These are phyloP conservation scores for Eucriotettix oculatus DNA, from an alignment of 2,888 invertebrate species.

Conservation along the genomic window DNA sequence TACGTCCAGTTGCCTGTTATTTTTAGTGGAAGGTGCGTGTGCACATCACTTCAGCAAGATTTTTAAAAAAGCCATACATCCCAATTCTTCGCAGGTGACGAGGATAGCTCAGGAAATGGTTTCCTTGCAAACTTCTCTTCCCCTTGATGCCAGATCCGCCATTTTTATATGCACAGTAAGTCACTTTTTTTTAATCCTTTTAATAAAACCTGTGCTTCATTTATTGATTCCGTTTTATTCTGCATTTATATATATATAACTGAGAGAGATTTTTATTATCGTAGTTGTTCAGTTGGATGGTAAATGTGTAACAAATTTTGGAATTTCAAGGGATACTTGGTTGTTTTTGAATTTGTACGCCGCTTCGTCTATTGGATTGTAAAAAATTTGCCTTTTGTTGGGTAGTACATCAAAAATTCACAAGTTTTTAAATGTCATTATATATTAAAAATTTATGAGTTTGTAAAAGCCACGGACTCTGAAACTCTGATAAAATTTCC, in stretches of 20 bases:
- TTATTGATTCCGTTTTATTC: neutral
- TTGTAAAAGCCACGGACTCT: too few relatives aligned
- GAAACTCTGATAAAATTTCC: too few relatives aligned
- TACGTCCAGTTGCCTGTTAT: constrained; percentile 10
- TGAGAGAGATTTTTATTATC: neutral
- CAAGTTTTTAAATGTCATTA: too few relatives aligned
- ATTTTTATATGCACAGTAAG: constrained; percentile 14
- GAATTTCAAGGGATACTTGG: neutral
- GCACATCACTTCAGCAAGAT: constrained; percentile 9
- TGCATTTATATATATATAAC: too few relatives aligned
- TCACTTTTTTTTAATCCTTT: neutral
- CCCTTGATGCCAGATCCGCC: constrained; percentile 13
- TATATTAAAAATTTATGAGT: too few relatives aligned
- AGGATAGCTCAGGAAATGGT: constrained; percentile 15
- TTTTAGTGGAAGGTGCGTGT: constrained; percentile 11
- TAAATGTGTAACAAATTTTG: neutral
- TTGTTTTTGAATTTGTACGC: neutral
- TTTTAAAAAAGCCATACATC: constrained; percentile 10
- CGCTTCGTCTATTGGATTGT: neutral
- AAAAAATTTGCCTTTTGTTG: neutral
- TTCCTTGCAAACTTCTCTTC: constrained; percentile 13
- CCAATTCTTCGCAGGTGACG: constrained; percentile 11
- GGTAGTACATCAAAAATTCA: too few relatives aligned
- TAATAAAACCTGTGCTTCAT: neutral
- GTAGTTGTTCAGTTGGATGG: neutral